A percentile compares a stretch with the other conserved stretches of the same genome.
Conservation (phyloP, 2,113 vertebrate species). For the Gopherus evgoodei region DNA sequence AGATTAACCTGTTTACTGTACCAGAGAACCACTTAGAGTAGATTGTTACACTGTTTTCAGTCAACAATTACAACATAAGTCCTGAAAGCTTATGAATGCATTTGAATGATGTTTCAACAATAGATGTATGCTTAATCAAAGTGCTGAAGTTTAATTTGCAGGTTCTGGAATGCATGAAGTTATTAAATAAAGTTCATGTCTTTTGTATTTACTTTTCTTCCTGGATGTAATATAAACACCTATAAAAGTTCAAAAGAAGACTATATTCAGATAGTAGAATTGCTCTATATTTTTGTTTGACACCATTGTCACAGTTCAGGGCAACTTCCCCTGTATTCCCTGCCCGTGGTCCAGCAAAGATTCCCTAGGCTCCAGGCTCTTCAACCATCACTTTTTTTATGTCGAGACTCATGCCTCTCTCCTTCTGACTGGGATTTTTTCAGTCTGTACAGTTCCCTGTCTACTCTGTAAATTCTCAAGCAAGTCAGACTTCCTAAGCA, state of each 20-base stretch:
- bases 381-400: no score
- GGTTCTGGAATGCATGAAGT: constrained; percentile 17
- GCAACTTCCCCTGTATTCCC: neutral
- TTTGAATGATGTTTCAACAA: constrained; percentile 37
- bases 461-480: neutral
- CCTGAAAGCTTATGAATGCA: constrained; percentile 19
- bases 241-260: constrained; percentile 14
- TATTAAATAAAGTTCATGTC: constrained; percentile 11
- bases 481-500: neutral
- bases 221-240: neutral
- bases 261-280: neutral
- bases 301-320: neutral
- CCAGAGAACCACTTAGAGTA: constrained; percentile 19
- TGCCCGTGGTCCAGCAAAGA: neutral
- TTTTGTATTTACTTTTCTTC: constrained; percentile 21
- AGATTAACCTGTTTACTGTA: constrained; percentile 66
- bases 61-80: constrained; percentile 39
- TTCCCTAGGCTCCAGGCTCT: neutral
- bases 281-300: neutral
- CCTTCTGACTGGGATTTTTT: neutral
- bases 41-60: constrained; percentile 49
- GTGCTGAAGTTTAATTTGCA: constrained; percentile 33
- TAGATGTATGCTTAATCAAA: constrained; percentile 30
- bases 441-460: neutral
- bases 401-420: neutral